Percentiles rank a stretch among this genome's conserved stretches.
Evolutionary conservation across 2,113 vertebrate species (phyloP).

Genomic region (Daboia siamensis): DNA sequence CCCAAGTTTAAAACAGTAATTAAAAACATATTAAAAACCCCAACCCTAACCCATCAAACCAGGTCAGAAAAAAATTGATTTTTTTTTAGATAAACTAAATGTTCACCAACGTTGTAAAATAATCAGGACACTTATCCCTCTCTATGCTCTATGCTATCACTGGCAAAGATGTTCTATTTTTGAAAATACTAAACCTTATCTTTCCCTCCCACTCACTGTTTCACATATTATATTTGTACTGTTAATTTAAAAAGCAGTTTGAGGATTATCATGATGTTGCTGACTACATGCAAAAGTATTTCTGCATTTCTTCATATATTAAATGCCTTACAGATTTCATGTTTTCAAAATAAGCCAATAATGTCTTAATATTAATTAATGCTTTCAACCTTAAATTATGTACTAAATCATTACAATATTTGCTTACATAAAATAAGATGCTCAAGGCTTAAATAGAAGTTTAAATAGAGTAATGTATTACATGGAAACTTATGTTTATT

Average conservation of each 20-base stretch:
- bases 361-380: not conserved
- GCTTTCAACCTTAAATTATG: not conserved
- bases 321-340: not conserved
- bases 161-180: not conserved
- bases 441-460: not conserved
- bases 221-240: not conserved
- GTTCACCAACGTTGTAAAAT: not conserved
- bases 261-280: not conserved
- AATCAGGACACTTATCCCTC: not conserved
- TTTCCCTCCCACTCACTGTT: not conserved
- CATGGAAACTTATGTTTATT: constrained; percentile 9
- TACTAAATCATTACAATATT: not conserved
- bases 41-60: no score
- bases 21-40: no score
- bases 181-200: not conserved
- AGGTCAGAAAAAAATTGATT: no score
- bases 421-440: not conserved
- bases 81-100: not conserved
- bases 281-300: not conserved
- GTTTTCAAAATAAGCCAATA: not conserved
- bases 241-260: not conserved
- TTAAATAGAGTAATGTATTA: constrained; percentile 38
- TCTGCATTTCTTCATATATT: not conserved
- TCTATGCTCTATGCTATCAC: not conserved
- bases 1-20: no score